phyloP scores from a whole-genome alignment of 2,797 vertebrate species.

The Petrocephalus sullivani region DNA sequence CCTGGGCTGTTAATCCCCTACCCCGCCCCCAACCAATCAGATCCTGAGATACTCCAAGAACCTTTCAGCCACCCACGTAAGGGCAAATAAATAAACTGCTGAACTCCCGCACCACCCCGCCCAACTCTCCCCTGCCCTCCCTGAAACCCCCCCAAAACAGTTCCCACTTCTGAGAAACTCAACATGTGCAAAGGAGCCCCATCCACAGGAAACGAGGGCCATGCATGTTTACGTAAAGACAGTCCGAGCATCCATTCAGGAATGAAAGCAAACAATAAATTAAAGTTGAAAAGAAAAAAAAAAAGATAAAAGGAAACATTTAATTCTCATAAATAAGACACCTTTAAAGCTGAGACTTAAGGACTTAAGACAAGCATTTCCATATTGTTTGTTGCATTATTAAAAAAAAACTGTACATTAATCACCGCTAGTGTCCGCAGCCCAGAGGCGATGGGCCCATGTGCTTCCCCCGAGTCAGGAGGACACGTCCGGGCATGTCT shows the following conservation, averaged over 20 bases:
- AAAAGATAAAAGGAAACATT: constrained; percentile 39
- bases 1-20: constrained; percentile 20
- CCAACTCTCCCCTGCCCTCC: neutral
- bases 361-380: constrained; percentile 35
- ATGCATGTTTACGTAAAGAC: constrained; percentile 51
- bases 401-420: neutral
- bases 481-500: constrained; percentile 44
- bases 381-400: constrained; percentile 10
- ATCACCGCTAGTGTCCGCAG: constrained; percentile 26
- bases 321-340: constrained; percentile 60
- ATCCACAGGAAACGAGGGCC: constrained; percentile 46
- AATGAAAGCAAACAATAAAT: constrained; percentile 68
- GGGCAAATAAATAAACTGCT: neutral
- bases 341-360: constrained; percentile 48
- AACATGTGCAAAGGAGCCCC: constrained; percentile 59
- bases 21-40: constrained; percentile 44
- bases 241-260: constrained; percentile 36
- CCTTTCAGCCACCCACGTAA: constrained; percentile 1
- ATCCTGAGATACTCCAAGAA: constrained; percentile 19
- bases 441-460: constrained; percentile 27
- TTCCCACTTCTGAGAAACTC: constrained; percentile 46
- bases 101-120: neutral
- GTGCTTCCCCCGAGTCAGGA: constrained; percentile 34
- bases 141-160: constrained; percentile 23
- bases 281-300: constrained; percentile 48